A percentile compares a stretch with the other conserved stretches of the same genome.
Conservation (phyloP, 2,888 invertebrate species). For the Agrilus biguttatus region DNA sequence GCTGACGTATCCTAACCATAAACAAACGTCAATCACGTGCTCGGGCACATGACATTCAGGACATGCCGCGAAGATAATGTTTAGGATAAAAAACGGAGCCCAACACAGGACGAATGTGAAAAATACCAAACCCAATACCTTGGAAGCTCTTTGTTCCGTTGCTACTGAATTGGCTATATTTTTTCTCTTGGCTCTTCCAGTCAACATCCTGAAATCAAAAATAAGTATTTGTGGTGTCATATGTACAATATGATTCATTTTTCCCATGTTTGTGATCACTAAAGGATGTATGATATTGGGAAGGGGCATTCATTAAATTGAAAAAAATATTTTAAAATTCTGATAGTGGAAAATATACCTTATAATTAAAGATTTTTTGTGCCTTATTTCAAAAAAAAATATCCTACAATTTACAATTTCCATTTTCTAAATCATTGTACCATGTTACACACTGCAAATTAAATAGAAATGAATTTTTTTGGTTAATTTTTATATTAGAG, state of each 20-base stretch:
- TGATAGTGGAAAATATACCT: too few species aligned
- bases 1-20: slow-evolving; percentile 87
- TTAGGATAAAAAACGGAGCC: slow-evolving; percentile 84
- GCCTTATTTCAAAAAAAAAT: too few species aligned
- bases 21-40: slow-evolving; percentile 63
- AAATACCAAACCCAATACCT: slow-evolving; percentile 82
- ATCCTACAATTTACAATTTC: too few species aligned
- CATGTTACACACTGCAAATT: too few species aligned
- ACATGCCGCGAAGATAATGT: slow-evolving; percentile 76
- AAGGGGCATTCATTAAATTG: too few species aligned
- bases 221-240: not conserved
- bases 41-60: slow-evolving; percentile 62
- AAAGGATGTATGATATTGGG: too few species aligned
- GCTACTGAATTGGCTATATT: slow-evolving; percentile 66
- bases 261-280: too few species aligned
- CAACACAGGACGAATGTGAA: slow-evolving; percentile 87
- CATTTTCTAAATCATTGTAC: too few species aligned
- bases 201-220: slow-evolving; percentile 42
- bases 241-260: not conserved
- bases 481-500: too few species aligned
- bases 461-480: too few species aligned
- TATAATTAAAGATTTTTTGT: too few species aligned
- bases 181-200: slow-evolving; percentile 53
- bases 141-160: slow-evolving; percentile 92
- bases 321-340: too few species aligned